Base-by-base conservation (phyloP, 2,888 invertebrate species). In the Drosophila merina region DNA sequence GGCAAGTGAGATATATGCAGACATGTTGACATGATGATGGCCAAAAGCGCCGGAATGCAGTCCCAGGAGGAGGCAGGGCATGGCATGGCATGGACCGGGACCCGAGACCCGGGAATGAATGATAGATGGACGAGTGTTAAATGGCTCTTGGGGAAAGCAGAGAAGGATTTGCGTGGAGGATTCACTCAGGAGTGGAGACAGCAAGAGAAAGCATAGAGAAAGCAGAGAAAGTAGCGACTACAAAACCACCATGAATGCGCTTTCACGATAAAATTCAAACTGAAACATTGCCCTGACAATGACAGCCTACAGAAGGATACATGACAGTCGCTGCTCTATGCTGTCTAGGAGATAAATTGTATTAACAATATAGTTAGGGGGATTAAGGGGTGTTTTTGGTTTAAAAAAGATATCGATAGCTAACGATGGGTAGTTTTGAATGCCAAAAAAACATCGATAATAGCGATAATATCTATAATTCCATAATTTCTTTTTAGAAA, bases 21-120 rank as follows among this genome's bases (percentile, higher is more conserved):
- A 57, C 51, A 45, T 57, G 59, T 62, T 67, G 62, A 64, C 42
- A 68, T 70, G 45, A 51, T 66, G 76, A 55, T 69, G 62, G 58
- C 57, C 56, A 12, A 66, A 59, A 74, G 57, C 44, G 59, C 57
- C 45, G 25, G 44, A 38, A 55, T 51, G 60, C 44, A 54, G 55
- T 49, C 12, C 28, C n/a, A 8, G 12, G 10, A 9, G 12, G 5
- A 31, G 44, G 56, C 20, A 14, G 5, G n/a, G n/a, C n/a, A n/a
- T n/a, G n/a, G n/a, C n/a, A n/a, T n/a, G n/a, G n/a, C n/a, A n/a
- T n/a, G n/a, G n/a, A n/a, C n/a, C 14, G 14, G 20, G 1, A 20
- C 20, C 20, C 20, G 2, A 2, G 20, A 20, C 2, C 20, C 20
- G 20, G 42, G 42, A 33, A 14, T 12, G 31, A 66, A 54, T 54